These are phyloP conservation scores for Lycodopsis pacificus DNA, from an alignment of 2,797 vertebrate genomes.

Conservation along the genomic window DNA sequence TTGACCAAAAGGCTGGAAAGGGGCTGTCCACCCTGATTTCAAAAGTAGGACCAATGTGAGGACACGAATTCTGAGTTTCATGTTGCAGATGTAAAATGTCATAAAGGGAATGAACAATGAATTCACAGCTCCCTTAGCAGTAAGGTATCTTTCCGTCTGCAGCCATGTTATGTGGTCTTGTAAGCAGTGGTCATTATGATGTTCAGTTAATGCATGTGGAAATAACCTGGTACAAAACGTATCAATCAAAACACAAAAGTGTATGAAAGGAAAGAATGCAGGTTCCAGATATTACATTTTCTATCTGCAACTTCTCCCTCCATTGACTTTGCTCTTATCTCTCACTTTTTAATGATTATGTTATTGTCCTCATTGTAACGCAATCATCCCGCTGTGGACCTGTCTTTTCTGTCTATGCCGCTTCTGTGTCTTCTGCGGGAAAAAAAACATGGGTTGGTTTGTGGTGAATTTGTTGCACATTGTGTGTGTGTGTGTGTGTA, in stretches of 20 bases:
- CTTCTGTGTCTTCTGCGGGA: slow-evolving; percentile 40
- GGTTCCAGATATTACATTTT: slow-evolving; percentile 28
- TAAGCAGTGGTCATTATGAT: neutral
- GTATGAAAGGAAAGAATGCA: slow-evolving; percentile 6
- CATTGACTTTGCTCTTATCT: slow-evolving; percentile 14
- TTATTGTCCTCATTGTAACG: slow-evolving; percentile 17
- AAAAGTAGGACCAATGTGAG: slow-evolving; percentile 47
- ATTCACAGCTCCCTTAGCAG: neutral
- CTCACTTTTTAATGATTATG: slow-evolving; percentile 7
- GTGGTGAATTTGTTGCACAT: slow-evolving; percentile 25
- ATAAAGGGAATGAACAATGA: slow-evolving; percentile 30
- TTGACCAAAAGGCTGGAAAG: slow-evolving; percentile 24
- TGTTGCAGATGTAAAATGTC: slow-evolving; percentile 48
- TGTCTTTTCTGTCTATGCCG: slow-evolving; percentile 11
- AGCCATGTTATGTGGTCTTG: neutral
- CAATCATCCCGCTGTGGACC: slow-evolving; percentile 13
- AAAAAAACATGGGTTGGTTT: neutral
- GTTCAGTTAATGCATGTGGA: slow-evolving; percentile 3
- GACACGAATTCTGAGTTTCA: neutral
- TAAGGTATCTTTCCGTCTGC: slow-evolving; percentile 12
- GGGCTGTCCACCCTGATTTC: neutral
- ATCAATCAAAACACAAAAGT: slow-evolving; percentile 1
- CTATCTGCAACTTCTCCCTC: slow-evolving; percentile 25
- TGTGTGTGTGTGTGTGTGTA: slow-evolving; percentile 48
- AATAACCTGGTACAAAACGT: neutral